Conservation (phyloP, 2,797 vertebrate species). For the Galago senegalensis region DNA sequence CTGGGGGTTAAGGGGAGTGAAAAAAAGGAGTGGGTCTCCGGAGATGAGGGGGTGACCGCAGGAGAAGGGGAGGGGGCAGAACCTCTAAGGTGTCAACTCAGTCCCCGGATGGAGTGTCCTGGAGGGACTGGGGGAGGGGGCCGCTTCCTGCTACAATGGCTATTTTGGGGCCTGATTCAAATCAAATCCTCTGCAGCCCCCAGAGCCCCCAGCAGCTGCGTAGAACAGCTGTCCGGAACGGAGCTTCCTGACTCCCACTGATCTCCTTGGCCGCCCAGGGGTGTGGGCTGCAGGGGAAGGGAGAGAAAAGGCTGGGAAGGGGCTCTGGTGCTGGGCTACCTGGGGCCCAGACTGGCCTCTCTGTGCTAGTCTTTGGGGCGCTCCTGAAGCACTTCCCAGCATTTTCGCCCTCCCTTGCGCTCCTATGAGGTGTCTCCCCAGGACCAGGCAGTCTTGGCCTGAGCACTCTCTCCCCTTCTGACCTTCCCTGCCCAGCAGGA, state of each 20-base stretch:
- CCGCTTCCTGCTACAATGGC: slow-evolving; percentile 80
- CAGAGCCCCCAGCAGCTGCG: slow-evolving; percentile 82
- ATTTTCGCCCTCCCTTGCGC: not conserved
- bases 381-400: not conserved
- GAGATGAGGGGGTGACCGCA: not conserved
- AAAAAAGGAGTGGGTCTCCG: not conserved
- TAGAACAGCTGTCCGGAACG: slow-evolving; percentile 82
- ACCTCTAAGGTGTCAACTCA: slow-evolving; percentile 78
- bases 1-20: not conserved
- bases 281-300: slow-evolving; percentile 15
- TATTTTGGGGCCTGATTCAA: slow-evolving; percentile 86
- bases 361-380: not conserved
- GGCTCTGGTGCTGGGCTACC: slow-evolving; percentile 17
- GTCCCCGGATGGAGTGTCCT: slow-evolving; percentile 70
- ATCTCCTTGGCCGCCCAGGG: slow-evolving; percentile 42
- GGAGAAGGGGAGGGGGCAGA: not conserved
- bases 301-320: slow-evolving; percentile 6
- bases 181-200: slow-evolving; percentile 79
- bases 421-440: not conserved
- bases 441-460: not conserved
- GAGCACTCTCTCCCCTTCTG: not conserved
- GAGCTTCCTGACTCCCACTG: slow-evolving; percentile 70
- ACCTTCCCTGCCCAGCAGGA: not conserved
- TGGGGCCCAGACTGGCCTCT: not conserved
- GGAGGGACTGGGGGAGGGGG: slow-evolving; percentile 68